phyloP scores from a whole-genome alignment of 2,888 invertebrate genomes.

The Mechanitis messenoides region DNA sequence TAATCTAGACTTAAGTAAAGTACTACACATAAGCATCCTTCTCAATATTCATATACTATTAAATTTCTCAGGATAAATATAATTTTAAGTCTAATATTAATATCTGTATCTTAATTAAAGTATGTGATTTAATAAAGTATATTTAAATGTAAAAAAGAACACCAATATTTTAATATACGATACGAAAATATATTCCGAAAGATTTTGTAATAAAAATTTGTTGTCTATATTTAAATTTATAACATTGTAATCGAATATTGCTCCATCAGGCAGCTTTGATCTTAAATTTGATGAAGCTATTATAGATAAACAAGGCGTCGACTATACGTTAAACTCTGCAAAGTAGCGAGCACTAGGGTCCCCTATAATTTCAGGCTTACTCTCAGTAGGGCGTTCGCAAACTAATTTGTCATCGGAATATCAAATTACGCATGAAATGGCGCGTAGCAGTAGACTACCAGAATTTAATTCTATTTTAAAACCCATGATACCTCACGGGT shows the following conservation, averaged over 20 bases:
- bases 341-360: constrained; percentile 27
- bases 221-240: too few relatives aligned
- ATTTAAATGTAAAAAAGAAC: too few relatives aligned
- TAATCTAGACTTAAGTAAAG: constrained; percentile 4
- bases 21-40: constrained; percentile 1
- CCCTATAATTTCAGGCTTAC: constrained; percentile 65
- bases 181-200: too few relatives aligned
- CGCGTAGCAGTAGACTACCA: constrained; percentile 65
- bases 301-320: constrained; percentile 1
- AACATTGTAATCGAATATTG: too few relatives aligned
- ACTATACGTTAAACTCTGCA: constrained; percentile 11
- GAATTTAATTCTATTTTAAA: too few relatives aligned
- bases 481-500: constrained; percentile 34
- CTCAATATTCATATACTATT: background rate
- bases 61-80: background rate
- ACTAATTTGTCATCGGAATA: constrained; percentile 75
- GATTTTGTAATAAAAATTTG: too few relatives aligned
- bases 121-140: too few relatives aligned
- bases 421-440: constrained; percentile 74
- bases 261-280: background rate
- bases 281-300: background rate
- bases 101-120: too few relatives aligned
- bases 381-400: constrained; percentile 52
- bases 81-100: too few relatives aligned
- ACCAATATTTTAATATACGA: too few relatives aligned